Conservation (phyloP, 1,140 invertebrate genomes). For the Drosophila erecta region DNA sequence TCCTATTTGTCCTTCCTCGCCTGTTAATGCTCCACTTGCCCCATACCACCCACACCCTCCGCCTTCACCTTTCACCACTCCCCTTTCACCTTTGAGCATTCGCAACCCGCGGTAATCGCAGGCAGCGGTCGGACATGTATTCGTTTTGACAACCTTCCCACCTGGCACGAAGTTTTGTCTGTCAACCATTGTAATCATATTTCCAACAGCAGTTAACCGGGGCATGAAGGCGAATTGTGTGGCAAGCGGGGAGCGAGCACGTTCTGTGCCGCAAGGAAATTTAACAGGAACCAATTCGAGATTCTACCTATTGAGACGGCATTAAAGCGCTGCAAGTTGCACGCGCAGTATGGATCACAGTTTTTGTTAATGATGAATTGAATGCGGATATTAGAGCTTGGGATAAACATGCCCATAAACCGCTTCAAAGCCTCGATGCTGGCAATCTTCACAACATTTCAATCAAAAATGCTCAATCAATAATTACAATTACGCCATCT, state of each 20-base stretch:
- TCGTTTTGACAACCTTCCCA: conserved; percentile 55
- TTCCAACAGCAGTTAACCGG: conserved; percentile 44
- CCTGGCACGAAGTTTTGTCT: conserved; percentile 59
- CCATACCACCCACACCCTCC: not conserved
- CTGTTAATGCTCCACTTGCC: not conserved
- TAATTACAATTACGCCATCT: conserved; percentile 32
- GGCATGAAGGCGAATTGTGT: not conserved
- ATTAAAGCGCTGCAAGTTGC: too few species aligned
- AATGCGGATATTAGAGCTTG: too few species aligned
- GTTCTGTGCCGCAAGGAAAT: conserved; percentile 29
- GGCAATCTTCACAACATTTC: conserved; percentile 18
- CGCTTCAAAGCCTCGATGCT: too few species aligned
- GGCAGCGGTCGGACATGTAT: conserved; percentile 43
- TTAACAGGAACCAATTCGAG: conserved; percentile 11
- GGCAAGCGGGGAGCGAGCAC: conserved; percentile 10
- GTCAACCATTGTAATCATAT: conserved; percentile 76
- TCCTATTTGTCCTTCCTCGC: not conserved
- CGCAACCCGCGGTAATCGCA: conserved; percentile 23
- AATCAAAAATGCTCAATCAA: conserved; percentile 37
- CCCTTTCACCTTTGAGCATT: not conserved
- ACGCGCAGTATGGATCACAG: too few species aligned
- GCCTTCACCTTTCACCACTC: not conserved
- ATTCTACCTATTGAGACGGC: not conserved
- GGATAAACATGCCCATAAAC: too few species aligned
- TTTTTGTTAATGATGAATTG: too few species aligned